Percentiles rank a stretch among this genome's conserved stretches.
Conservation (phyloP, 2,797 vertebrate genomes). For the Poecilia velifera region DNA sequence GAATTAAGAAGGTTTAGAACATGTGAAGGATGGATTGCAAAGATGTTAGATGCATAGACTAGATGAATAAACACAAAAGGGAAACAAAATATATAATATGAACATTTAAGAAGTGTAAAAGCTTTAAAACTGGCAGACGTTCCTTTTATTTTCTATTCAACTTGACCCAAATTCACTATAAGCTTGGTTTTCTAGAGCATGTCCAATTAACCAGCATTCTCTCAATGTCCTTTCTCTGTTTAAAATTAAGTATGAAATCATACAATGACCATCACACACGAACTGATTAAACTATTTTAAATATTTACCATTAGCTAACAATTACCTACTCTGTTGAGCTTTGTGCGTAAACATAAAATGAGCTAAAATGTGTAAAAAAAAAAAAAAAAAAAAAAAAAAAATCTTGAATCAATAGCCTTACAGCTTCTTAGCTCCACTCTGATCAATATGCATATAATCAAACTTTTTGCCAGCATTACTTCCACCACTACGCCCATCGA, state of each 20-base stretch:
- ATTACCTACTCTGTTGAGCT: neutral
- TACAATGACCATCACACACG: neutral
- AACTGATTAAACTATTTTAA: slow-evolving; percentile 10
- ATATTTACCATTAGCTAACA: neutral
- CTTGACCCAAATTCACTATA: neutral
- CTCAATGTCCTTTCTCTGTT: neutral
- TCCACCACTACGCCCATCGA: slow-evolving; percentile 69
- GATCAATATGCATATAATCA: slow-evolving; percentile 80
- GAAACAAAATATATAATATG: neutral
- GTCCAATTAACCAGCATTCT: slow-evolving; percentile 3
- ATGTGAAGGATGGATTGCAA: neutral
- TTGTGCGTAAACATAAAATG: slow-evolving; percentile 27
- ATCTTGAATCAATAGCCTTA: slow-evolving; percentile 75
- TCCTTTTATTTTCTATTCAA: neutral
- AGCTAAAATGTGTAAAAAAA: slow-evolving; percentile 34
- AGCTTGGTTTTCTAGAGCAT: neutral
- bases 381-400: slow-evolving; percentile 26
- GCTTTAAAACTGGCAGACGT: neutral
- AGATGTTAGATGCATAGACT: neutral
- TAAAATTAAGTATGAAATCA: neutral
- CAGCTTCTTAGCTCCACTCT: slow-evolving; percentile 68
- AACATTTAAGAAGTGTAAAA: neutral
- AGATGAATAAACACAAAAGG: neutral
- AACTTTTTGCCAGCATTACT: slow-evolving; percentile 74
- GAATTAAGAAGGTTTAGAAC: neutral